Evolutionary conservation across 2,888 invertebrate genomes (phyloP), one percentile per base, ranked within the genome.

Genomic region (Cyaniris semiargus): DNA sequence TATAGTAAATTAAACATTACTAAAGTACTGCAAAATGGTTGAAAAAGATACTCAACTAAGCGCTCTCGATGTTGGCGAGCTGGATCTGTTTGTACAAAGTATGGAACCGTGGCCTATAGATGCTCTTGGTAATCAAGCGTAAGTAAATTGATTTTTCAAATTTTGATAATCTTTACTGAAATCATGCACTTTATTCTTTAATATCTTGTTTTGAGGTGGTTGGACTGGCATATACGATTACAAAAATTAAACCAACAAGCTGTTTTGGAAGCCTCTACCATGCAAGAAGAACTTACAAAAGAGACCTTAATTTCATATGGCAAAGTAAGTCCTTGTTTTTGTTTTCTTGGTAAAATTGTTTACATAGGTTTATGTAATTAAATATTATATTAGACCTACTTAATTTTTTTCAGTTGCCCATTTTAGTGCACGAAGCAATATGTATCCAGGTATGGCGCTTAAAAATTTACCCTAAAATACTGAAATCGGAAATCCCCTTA

Each of bases 181-280:
- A 53, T 53, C 53, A 6, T 18, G 53, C 53, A 18, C 6, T 18
- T 15, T 18, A 53, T 53, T 53, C 15, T 53, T 4, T 53, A 53
- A 18, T 53, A 18, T 58, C 70, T 74, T 74, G 71, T 79, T 88
- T 82, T 80, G 81, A 97, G 96, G 76, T 98, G 97, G 97, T 90
- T 97, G 74, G 96, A 97, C 82, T 96, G 95, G 90, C 98, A 98
- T 86, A 96, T 97, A 85, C 95, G 96, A 83, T 87, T 98, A 10
- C 97, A 98, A 85, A 97, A 98, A 87, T 87, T 98, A 15, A 97
- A 97, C 85, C 98, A 98, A 88, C 97, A 98, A 92, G 98, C 98
- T 1, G 95, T 97, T 70, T 87, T 97, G 70, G 98, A 98, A 94
- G 97, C 97, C 0, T 95, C 95, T 15, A 95, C 95, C 38, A 93